phyloP scores from a whole-genome alignment of 2,888 invertebrate genomes.

The Priocnemis perturbator region DNA sequence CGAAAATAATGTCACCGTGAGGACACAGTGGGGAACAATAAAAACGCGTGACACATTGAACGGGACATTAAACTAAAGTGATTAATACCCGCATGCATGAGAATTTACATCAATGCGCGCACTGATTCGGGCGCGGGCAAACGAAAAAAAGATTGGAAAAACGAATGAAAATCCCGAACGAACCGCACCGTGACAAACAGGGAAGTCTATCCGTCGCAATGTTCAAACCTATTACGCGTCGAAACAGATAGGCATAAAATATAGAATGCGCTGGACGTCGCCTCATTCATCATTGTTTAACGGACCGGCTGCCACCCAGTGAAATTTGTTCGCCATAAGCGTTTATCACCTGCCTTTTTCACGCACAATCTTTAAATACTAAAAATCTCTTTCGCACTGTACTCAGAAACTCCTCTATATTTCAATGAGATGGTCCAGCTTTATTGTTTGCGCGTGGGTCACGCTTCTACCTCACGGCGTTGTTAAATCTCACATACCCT shows the following conservation, averaged over 20 bases:
- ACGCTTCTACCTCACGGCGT: constrained; percentile 47
- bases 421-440: constrained; percentile 55
- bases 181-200: too few species aligned
- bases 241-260: too few species aligned
- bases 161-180: too few species aligned
- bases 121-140: constrained; percentile 19
- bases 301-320: too few species aligned
- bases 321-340: too few species aligned
- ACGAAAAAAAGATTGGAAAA: too few species aligned
- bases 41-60: constrained; percentile 10
- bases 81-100: constrained; percentile 26
- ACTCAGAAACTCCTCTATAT: constrained; percentile 46
- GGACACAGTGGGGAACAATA: constrained; percentile 7
- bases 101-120: constrained; percentile 6
- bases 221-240: too few species aligned
- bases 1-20: background rate
- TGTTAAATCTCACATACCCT: constrained; percentile 64
- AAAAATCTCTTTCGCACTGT: constrained; percentile 21
- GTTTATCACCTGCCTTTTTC: constrained; percentile 10
- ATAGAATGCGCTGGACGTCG: too few species aligned
- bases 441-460: constrained; percentile 48
- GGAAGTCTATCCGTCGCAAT: too few species aligned
- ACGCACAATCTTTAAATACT: constrained; percentile 8
- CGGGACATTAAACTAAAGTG: constrained; percentile 24
- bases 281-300: too few species aligned